Base-by-base conservation (phyloP, 2,113 vertebrate genomes). In the Bujurquina vittata region DNA sequence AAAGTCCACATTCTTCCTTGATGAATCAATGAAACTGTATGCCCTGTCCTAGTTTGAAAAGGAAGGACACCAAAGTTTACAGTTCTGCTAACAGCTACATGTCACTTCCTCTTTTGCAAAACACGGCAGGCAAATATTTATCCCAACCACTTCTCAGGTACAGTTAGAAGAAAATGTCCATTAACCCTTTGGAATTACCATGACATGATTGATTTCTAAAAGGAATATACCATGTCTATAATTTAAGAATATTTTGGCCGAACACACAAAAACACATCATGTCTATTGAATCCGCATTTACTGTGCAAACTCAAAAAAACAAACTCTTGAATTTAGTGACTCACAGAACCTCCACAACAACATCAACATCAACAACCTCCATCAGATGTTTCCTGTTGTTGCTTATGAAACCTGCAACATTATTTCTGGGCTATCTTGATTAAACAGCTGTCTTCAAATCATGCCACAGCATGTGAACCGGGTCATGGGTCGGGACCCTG, bases 61-160 rank as follows among this genome's bases (percentile, higher is more conserved):
- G 56, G 73, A 86, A 87, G 60, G 26, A 83, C 75, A 60, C 5
- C 20, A 10, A 54, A 8, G 43, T 88, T 88, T 90, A 89, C 54
- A 75, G 77, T n/a, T 55, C 43, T 56, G 80, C 73, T 62, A 85
- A 87, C 81, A 81, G 86, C 80, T 76, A 84, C 87, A 79, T 43
- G 54, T 79, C 61, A 81, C 90, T 84, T 91, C 83, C 86, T 83
- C 79, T 74, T 33, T 84, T 87, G 69, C 61, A 63, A 83, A 86
- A 88, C 84, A 63, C 58, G 54, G 29, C 18, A 65, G 5, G 74
- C 74, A 93, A 93, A 92, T 88, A 91, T 91, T 91, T 91, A 91
- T 86, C 33, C 33, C 9, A 23, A 84, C 54, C 63, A 76, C 75
- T 49, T 87, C 85, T 82, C 80, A 84, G 75, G 72, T 84, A 65